Evolutionary conservation across 2,797 vertebrate species (phyloP).

Genomic region (Malacoraja senta): DNA sequence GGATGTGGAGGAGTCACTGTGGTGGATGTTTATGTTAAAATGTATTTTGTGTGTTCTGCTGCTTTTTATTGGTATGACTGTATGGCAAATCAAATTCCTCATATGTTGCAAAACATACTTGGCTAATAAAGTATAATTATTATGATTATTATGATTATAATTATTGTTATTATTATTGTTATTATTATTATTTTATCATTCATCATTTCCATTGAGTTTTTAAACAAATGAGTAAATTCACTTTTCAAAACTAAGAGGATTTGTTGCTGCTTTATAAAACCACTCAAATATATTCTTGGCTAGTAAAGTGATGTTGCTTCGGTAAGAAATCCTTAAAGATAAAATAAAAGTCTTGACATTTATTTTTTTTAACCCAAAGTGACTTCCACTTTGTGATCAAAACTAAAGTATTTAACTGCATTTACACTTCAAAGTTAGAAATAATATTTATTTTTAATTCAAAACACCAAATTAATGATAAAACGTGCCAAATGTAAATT

Average conservation of each 20-base stretch:
- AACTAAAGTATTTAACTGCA: neutral
- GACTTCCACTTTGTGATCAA: neutral
- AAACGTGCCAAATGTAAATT: neutral
- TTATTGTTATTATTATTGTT: too few relatives aligned
- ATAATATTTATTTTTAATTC: neutral
- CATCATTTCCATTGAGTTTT: neutral
- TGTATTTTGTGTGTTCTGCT: too few relatives aligned
- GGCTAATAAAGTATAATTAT: too few relatives aligned
- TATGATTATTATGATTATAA: too few relatives aligned
- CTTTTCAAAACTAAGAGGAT: neutral
- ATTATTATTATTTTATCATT: neutral
- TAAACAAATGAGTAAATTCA: neutral
- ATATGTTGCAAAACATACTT: too few relatives aligned
- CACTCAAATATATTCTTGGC: neutral
- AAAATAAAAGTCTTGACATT: neutral
- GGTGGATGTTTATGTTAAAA: too few relatives aligned
- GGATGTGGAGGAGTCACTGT: too few relatives aligned
- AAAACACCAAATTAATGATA: neutral
- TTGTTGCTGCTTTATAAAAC: neutral
- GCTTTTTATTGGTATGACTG: too few relatives aligned
- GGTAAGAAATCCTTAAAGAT: neutral
- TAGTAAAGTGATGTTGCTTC: neutral
- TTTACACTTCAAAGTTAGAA: neutral
- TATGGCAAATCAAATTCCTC: too few relatives aligned
- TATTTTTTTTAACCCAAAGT: neutral